These are phyloP conservation scores for Fringilla coelebs DNA, from an alignment of 2,797 vertebrate genomes.

Conservation along the genomic window DNA sequence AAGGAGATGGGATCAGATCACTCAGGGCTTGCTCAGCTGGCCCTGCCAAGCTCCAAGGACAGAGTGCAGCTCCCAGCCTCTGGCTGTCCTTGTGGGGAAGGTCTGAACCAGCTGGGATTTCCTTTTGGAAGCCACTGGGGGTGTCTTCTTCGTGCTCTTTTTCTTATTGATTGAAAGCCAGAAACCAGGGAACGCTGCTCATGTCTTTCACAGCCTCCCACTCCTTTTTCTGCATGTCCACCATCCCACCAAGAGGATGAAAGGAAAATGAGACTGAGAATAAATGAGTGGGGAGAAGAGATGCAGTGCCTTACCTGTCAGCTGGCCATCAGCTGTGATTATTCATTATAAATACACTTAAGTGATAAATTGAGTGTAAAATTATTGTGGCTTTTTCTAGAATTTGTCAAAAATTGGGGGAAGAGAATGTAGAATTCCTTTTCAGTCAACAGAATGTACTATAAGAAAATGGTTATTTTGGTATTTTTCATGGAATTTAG, in stretches of 20 bases:
- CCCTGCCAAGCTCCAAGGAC: neutral
- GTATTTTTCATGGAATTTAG: neutral
- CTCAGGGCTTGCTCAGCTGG: neutral
- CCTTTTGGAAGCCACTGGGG: neutral
- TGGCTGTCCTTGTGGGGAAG: neutral
- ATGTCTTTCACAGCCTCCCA: neutral
- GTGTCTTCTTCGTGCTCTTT: neutral
- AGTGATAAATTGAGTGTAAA: constrained; percentile 26
- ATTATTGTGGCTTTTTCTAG: neutral
- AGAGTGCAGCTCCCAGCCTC: neutral
- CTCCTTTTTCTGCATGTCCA: neutral
- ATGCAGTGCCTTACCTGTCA: neutral
- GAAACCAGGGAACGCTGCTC: neutral
- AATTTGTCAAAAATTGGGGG: neutral
- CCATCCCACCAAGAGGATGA: neutral
- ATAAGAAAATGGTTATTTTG: neutral
- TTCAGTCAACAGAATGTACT: neutral
- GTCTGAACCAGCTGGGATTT: neutral
- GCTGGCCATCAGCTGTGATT: neutral
- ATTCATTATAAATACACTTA: neutral
- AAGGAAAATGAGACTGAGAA: neutral
- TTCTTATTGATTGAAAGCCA: neutral
- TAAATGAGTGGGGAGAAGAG: neutral
- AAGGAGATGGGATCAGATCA: neutral
- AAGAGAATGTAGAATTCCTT: neutral